Evolutionary conservation across 2,113 vertebrate species (phyloP).

Genomic region (Psammodynastes pulverulentus): DNA sequence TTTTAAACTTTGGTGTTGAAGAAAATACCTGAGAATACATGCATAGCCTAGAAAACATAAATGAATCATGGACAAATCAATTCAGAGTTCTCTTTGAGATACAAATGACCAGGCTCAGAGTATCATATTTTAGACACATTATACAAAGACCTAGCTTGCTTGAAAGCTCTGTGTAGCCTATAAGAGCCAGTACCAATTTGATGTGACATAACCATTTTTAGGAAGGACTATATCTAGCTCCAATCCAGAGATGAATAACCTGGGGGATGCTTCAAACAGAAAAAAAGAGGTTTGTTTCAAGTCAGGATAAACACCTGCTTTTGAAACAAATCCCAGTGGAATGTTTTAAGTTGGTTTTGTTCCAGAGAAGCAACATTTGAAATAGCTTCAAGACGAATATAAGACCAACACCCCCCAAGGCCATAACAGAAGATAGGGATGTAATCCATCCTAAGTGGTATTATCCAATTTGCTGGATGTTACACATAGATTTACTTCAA

Average conservation of each 20-base stretch:
- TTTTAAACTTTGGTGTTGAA: neutral
- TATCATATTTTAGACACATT: neutral
- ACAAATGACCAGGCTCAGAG: neutral
- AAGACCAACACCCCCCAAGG: neutral
- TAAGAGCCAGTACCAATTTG: neutral
- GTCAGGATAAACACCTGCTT: neutral
- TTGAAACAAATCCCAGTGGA: neutral
- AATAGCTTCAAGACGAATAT: neutral
- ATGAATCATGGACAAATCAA: neutral
- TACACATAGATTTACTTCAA: neutral
- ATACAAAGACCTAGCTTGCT: neutral
- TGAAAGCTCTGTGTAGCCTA: neutral
- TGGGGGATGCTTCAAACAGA: neutral
- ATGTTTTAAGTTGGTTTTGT: neutral
- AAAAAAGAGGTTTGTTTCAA: neutral
- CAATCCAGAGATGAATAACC: neutral
- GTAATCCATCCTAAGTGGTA: neutral
- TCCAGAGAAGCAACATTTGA: neutral
- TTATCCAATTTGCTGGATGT: neutral
- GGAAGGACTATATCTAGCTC: neutral
- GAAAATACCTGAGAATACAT: neutral
- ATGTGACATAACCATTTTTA: neutral
- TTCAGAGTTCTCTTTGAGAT: neutral
- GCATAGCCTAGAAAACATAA: neutral
- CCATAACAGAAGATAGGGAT: neutral